Conservation (phyloP, 2,113 vertebrate genomes). For the Thalassoma bifasciatum region DNA sequence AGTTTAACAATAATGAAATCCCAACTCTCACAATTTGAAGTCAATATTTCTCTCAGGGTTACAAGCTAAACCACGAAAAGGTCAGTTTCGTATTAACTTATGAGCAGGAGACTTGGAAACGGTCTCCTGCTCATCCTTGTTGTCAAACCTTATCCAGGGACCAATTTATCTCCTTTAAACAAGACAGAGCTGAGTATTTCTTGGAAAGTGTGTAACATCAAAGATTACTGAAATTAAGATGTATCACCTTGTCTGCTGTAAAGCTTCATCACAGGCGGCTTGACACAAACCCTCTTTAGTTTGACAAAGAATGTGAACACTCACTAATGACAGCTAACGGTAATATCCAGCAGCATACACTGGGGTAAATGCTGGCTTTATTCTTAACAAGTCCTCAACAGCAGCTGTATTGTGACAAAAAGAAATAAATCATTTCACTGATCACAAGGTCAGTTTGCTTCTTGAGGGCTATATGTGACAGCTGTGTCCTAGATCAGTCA, state of each 20-base stretch:
- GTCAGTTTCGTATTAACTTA: not conserved
- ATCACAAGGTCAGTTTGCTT: constrained; percentile 6
- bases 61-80: not conserved
- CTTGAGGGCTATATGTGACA: not conserved
- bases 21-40: not conserved
- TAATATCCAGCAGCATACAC: constrained; percentile 5
- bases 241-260: not conserved
- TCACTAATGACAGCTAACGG: not conserved
- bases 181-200: constrained; percentile 4
- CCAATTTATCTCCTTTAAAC: constrained; percentile 6
- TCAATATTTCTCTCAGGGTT: not conserved
- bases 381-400: not conserved
- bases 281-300: not conserved
- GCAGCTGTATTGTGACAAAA: constrained; percentile 17
- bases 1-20: not conserved
- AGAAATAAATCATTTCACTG: not conserved
- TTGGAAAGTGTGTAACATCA: not conserved
- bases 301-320: constrained; percentile 1
- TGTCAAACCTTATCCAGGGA: constrained; percentile 1
- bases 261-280: not conserved
- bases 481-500: not conserved
- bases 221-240: not conserved
- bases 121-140: not conserved
- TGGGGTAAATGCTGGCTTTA: not conserved
- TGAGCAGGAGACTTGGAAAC: not conserved